Conservation (phyloP, 2,113 vertebrate species). For the Tor tambroides region DNA sequence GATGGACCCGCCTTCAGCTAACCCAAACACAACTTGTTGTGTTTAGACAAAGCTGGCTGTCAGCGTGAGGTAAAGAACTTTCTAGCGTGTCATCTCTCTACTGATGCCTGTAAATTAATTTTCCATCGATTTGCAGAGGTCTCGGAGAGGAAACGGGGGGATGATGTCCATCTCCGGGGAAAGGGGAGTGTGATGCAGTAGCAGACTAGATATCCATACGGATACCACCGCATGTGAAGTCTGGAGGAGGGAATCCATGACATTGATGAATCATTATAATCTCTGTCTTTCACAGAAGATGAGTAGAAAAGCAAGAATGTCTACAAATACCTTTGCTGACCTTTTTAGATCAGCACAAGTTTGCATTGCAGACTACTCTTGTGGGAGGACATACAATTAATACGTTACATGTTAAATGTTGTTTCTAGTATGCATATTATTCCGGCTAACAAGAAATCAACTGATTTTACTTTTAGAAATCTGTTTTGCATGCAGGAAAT, state of each 20-base stretch:
- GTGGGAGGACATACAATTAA: neutral
- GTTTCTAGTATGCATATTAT: neutral
- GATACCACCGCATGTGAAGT: conserved; percentile 16
- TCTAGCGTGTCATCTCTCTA: conserved; percentile 48
- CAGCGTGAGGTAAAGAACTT: conserved; percentile 64
- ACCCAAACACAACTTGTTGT: conserved; percentile 77
- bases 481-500: neutral
- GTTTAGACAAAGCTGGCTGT: conserved; percentile 77
- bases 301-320: conserved; percentile 19
- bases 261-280: conserved; percentile 43
- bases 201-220: neutral
- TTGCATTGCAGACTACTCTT: neutral
- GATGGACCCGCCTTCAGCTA: conserved; percentile 74
- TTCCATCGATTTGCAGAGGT: conserved; percentile 55
- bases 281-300: conserved; percentile 40
- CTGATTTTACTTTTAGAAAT: neutral
- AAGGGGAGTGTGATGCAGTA: conserved; percentile 42
- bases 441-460: neutral
- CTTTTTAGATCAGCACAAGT: neutral
- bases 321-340: neutral
- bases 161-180: conserved; percentile 61
- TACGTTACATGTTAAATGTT: neutral
- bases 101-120: conserved; percentile 55
- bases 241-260: conserved; percentile 33
- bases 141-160: conserved; percentile 46